Conservation (phyloP, 2,113 vertebrate species). For the Pelvicachromis taeniatus region DNA sequence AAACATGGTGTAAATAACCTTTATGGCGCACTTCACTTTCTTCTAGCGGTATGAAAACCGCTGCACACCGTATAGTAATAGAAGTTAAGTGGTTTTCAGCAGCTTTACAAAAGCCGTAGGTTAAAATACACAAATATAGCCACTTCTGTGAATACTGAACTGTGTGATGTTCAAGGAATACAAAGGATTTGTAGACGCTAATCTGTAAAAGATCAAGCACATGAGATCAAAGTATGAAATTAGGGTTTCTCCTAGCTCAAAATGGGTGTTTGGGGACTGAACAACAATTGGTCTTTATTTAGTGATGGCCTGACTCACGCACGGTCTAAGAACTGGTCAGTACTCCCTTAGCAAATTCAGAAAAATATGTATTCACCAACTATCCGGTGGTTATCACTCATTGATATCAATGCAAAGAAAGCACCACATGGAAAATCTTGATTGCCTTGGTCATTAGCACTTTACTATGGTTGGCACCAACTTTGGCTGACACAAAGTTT, state of each 20-base stretch:
- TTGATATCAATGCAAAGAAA: too few relatives aligned
- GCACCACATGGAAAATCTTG: too few relatives aligned
- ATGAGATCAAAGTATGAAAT: not conserved
- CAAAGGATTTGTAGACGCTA: not conserved
- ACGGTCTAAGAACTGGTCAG: too few relatives aligned
- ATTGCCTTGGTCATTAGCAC: too few relatives aligned
- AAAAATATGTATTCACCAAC: too few relatives aligned
- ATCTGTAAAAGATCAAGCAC: not conserved
- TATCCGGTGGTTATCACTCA: too few relatives aligned
- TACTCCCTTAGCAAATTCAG: too few relatives aligned
- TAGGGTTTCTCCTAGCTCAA: not conserved
- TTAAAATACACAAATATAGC: not conserved
- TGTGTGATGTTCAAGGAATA: not conserved
- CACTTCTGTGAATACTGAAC: not conserved
- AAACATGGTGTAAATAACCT: constrained; percentile 47
- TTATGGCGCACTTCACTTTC: not conserved
- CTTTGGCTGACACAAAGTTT: too few relatives aligned
- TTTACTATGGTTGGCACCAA: too few relatives aligned
- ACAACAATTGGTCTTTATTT: not conserved
- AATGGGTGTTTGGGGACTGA: not conserved
- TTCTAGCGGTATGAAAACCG: not conserved
- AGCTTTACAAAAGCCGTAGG: not conserved
- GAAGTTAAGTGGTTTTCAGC: constrained; percentile 19
- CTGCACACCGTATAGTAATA: not conserved
- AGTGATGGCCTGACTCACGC: not conserved